Base-by-base conservation (phyloP, 2,888 invertebrate genomes). In the Rapana venosa region DNA sequence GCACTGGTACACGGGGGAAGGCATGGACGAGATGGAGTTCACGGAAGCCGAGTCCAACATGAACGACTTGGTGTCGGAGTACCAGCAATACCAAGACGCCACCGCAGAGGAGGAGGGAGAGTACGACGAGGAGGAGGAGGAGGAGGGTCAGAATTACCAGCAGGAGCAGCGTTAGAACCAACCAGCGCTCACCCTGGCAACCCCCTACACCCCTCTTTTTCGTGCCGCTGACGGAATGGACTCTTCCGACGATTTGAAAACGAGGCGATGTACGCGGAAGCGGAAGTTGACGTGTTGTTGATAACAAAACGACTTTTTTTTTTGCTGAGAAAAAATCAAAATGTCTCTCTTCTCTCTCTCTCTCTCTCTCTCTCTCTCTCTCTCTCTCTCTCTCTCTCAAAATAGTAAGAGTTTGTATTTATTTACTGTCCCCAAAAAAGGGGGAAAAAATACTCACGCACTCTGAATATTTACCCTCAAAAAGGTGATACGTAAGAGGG, bases 1-100 rank as follows among this genome's bases (percentile, higher is more conserved):
- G 96, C 98, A 99, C 97, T 99, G 99, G 98, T 99, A 98, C 97
- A 99, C 98, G 26, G 98, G 98, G 90, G 98, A 99, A 96, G 99
- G 98, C 91, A 99, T 99, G 98, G 98, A 98, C 96, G 98, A 98
- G 96, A 98, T 98, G 98, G 98, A 99, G 96, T 98, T 99, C 97
- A 98, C 98, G 90, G 99, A 99, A 96, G 99, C 99, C 0, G 98
- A 99, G 96, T 98, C 98, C 95, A 99, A 99, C 97, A 98, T 99
- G 97, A 98, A 97, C 98, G 97, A 97, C 94, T 91, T 96, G 93
- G 95, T 96, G 74, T 95, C 96, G 84, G 96, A 96, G 92, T 96
- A 96, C 94, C 96, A 96, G 91, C 95, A 96, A 92, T 96, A 95
- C 94, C 96, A 96, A 93, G 95, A 95, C 88, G 95, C 95, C 88